Conservation (phyloP, 2,797 vertebrate genomes). For the Chrysocyon brachyurus region DNA sequence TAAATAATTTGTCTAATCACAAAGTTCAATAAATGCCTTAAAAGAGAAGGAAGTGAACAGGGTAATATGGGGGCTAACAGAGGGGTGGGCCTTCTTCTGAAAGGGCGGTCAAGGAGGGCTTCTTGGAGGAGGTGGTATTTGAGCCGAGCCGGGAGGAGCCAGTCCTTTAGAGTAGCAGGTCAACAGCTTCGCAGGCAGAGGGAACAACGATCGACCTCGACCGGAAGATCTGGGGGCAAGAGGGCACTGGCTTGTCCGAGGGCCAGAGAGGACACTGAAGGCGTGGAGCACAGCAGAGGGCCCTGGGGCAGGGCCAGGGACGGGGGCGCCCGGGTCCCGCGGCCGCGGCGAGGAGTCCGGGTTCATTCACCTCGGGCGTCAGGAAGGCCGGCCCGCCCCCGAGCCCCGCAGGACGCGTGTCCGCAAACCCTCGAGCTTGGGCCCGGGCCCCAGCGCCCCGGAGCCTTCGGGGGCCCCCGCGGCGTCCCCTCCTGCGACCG, state of each 20-base stretch:
- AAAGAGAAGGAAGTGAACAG: background rate
- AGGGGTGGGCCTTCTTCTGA: background rate
- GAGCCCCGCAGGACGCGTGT: fast-evolving
- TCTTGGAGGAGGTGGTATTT: background rate
- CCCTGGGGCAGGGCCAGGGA: background rate
- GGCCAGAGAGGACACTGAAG: background rate
- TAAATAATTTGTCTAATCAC: background rate
- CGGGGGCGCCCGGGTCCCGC: background rate
- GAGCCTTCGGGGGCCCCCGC: background rate
- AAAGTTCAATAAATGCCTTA: background rate
- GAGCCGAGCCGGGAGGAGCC: background rate
- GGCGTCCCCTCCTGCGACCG: background rate
- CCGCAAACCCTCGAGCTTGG: background rate
- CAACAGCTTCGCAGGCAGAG: background rate
- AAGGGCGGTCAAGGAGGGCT: background rate
- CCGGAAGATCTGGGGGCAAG: background rate
- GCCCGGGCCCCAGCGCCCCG: background rate
- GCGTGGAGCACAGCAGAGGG: background rate
- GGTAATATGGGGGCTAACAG: background rate
- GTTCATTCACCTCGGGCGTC: background rate
- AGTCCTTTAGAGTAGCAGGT: background rate
- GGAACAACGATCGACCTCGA: background rate
- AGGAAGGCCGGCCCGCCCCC: background rate
- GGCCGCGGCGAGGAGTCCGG: background rate
- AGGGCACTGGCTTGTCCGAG: background rate